phyloP scores from a whole-genome alignment of 2,113 vertebrate genomes.

The Uria aalge region DNA sequence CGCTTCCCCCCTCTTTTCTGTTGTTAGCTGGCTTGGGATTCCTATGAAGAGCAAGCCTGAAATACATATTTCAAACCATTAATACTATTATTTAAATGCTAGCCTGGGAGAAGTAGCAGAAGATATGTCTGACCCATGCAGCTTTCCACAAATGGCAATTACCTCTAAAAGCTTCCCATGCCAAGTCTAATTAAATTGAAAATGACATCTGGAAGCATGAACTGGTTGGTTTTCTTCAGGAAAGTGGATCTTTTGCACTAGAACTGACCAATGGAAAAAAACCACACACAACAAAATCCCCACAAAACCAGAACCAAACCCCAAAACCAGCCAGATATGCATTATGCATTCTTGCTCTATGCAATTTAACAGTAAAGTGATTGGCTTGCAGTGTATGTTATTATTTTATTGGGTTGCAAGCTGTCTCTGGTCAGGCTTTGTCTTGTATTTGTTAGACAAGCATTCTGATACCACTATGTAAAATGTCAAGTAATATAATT shows the following conservation, averaged over 20 bases:
- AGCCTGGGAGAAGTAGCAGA: neutral
- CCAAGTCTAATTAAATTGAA: slow-evolving; percentile 43
- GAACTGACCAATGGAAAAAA: neutral
- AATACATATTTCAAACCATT: slow-evolving; percentile 13
- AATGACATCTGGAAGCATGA: neutral
- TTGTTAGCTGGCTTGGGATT: neutral
- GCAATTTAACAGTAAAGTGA: neutral
- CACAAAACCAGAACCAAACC: neutral
- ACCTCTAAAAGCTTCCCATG: slow-evolving; percentile 38
- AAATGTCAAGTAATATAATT: slow-evolving; percentile 64
- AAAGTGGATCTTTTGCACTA: neutral
- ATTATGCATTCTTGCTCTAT: neutral
- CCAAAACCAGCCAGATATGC: neutral
- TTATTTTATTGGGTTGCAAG: slow-evolving; percentile 39
- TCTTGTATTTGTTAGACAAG: slow-evolving; percentile 55
- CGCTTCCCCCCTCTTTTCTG: neutral
- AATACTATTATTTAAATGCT: slow-evolving; percentile 34
- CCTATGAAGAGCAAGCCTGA: neutral
- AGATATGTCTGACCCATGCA: neutral
- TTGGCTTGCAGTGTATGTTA: neutral
- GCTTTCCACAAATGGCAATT: slow-evolving; percentile 32
- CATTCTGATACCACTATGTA: slow-evolving; percentile 36
- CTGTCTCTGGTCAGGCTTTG: slow-evolving; percentile 28
- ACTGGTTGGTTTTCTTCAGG: neutral
- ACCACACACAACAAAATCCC: neutral